phyloP scores from a whole-genome alignment of 2,113 vertebrate species.

The Gobiocypris rarus region DNA sequence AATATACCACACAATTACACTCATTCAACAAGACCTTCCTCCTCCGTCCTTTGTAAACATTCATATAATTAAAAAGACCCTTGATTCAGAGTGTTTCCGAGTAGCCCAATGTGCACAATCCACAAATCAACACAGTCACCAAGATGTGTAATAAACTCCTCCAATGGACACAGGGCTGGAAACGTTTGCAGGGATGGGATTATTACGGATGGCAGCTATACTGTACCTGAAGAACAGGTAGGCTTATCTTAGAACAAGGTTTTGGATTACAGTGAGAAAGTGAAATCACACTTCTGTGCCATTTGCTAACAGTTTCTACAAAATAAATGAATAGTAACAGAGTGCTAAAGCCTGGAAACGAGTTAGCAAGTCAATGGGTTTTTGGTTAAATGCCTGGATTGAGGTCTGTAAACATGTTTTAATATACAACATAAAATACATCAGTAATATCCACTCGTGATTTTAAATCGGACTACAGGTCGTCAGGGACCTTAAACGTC shows the following conservation, averaged over 20 bases:
- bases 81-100: constrained; percentile 6
- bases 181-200: constrained; percentile 12
- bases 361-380: background rate
- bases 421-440: background rate
- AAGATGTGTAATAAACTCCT: constrained; percentile 19
- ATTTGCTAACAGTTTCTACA: background rate
- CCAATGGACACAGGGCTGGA: background rate
- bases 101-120: background rate
- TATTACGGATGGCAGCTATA: background rate
- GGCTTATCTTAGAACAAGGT: background rate
- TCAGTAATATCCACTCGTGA: background rate
- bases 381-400: background rate
- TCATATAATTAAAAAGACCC: background rate
- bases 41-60: background rate
- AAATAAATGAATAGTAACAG: background rate
- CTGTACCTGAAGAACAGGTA: constrained; percentile 3
- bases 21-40: constrained; percentile 50
- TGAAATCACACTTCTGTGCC: background rate
- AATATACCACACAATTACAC: constrained; percentile 45
- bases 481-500: too few species aligned
- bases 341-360: background rate
- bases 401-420: background rate
- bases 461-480: background rate
- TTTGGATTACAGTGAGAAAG: background rate
- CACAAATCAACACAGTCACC: constrained; percentile 34